Percentiles rank a stretch among this genome's conserved stretches.
Evolutionary conservation across 1,140 invertebrate species (phyloP).

Genomic region (Limonius californicus): DNA sequence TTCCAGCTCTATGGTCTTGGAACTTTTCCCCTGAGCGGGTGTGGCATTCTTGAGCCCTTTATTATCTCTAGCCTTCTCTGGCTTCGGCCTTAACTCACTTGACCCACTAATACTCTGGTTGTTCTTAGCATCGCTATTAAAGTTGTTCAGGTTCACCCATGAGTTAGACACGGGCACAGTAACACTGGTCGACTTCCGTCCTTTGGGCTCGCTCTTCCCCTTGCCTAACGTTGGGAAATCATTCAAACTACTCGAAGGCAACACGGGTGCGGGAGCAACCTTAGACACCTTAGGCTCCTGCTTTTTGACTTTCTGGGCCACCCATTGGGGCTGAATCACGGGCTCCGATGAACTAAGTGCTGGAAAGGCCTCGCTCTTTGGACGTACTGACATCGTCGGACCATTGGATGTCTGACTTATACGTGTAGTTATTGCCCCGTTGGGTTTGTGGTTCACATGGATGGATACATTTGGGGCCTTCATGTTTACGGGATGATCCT

Average conservation of each 20-base stretch:
- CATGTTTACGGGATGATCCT: conserved; percentile 24
- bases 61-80: conserved; percentile 27
- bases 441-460: conserved; percentile 62
- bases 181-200: conserved; percentile 41
- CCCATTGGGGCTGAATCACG: conserved; percentile 50
- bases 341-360: conserved; percentile 51
- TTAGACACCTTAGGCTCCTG: conserved; percentile 44
- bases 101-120: conserved; percentile 11
- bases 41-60: too few species aligned
- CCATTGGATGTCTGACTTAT: conserved; percentile 37
- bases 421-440: conserved; percentile 57
- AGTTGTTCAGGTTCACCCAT: conserved; percentile 22
- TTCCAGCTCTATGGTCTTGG: too few species aligned
- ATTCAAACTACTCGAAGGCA: conserved; percentile 47
- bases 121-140: conserved; percentile 25
- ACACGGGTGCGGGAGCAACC: conserved; percentile 48
- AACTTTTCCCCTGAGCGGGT: too few species aligned
- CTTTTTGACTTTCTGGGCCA: conserved; percentile 52
- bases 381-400: conserved; percentile 29
- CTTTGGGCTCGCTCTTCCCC: conserved; percentile 22
- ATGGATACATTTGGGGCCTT: conserved; percentile 58
- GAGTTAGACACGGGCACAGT: conserved; percentile 34
- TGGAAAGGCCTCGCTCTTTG: conserved; percentile 56
- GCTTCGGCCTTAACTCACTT: conserved; percentile 18
- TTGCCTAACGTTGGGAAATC: conserved; percentile 54